A percentile compares a stretch with the other conserved stretches of the same genome.
These are phyloP conservation scores for Hippoglossus hippoglossus DNA, from an alignment of 2,797 vertebrate species.

Conservation along the genomic window DNA sequence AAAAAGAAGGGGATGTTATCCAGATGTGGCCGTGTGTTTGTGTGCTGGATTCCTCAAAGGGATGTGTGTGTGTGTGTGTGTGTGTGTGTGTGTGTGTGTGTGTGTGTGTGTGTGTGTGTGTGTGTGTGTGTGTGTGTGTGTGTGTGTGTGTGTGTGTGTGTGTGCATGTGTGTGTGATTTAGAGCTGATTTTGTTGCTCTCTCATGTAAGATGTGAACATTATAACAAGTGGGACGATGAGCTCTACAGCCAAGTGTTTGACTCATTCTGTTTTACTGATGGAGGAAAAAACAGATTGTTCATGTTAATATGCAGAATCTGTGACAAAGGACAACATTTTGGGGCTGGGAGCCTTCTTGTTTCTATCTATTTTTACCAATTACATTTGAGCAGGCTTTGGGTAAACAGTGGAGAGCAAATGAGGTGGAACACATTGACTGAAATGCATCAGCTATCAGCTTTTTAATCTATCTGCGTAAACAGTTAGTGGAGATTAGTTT, in stretches of 20 bases:
- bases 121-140: too few relatives aligned
- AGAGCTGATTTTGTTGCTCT: slow-evolving; percentile 63
- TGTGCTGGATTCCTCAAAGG: slow-evolving; percentile 55
- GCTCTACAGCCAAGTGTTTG: slow-evolving; percentile 61
- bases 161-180: slow-evolving; percentile 42
- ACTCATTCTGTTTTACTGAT: slow-evolving; percentile 59
- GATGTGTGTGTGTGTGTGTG: neutral
- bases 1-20: slow-evolving; percentile 77
- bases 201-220: slow-evolving; percentile 58
- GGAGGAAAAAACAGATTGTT: slow-evolving; percentile 31
- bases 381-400: too few relatives aligned
- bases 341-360: neutral
- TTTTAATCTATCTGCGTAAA: too few relatives aligned
- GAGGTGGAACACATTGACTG: too few relatives aligned
- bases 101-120: neutral
- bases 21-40: slow-evolving; percentile 78
- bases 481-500: too few relatives aligned
- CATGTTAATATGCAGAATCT: slow-evolving; percentile 22
- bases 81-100: too few relatives aligned
- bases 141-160: neutral
- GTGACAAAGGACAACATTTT: slow-evolving; percentile 29
- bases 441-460: too few relatives aligned
- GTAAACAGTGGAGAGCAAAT: too few relatives aligned
- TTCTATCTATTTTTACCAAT: neutral
- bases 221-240: slow-evolving; percentile 67